Evolutionary conservation across 2,113 vertebrate species (phyloP).

Genomic region (Ancistrus triradiatus): DNA sequence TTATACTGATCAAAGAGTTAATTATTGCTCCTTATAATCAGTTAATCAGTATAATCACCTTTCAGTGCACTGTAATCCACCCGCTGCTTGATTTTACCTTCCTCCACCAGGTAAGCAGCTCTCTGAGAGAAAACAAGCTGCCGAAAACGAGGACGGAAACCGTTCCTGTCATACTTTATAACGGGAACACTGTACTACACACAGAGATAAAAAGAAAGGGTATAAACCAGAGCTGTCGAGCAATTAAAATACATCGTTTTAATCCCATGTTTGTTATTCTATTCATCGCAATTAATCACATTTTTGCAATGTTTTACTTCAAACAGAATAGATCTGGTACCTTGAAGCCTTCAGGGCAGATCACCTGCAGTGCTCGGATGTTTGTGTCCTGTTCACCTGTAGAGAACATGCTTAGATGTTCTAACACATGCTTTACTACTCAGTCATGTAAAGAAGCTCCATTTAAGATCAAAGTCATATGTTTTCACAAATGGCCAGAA

Average conservation of each 20-base stretch:
- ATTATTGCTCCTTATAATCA: no score
- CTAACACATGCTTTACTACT: no score
- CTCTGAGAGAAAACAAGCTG: conserved; percentile 81
- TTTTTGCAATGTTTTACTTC: background rate
- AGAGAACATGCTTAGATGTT: no score
- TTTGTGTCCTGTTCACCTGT: conserved; percentile 73
- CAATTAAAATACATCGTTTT: no score
- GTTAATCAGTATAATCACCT: conserved; percentile 61
- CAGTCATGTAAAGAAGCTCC: no score
- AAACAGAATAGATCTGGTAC: conserved; percentile 48
- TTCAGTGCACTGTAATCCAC: conserved; percentile 77
- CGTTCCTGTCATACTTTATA: conserved; percentile 87
- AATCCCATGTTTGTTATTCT: no score
- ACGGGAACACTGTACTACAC: conserved; percentile 81
- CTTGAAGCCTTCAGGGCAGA: conserved; percentile 76
- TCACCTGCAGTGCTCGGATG: conserved; percentile 75
- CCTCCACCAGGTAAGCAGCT: conserved; percentile 78
- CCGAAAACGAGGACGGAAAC: conserved; percentile 79
- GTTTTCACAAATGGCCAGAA: no score
- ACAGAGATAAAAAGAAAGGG: no score
- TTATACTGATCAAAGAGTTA: no score
- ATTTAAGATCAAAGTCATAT: no score
- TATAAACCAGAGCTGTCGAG: no score
- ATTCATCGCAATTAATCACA: background rate
- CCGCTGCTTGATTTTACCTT: conserved; percentile 86